A percentile compares a stretch with the other conserved stretches of the same genome.
phyloP scores from a whole-genome alignment of 2,888 invertebrate species.

The Sialis fuliginosa region DNA sequence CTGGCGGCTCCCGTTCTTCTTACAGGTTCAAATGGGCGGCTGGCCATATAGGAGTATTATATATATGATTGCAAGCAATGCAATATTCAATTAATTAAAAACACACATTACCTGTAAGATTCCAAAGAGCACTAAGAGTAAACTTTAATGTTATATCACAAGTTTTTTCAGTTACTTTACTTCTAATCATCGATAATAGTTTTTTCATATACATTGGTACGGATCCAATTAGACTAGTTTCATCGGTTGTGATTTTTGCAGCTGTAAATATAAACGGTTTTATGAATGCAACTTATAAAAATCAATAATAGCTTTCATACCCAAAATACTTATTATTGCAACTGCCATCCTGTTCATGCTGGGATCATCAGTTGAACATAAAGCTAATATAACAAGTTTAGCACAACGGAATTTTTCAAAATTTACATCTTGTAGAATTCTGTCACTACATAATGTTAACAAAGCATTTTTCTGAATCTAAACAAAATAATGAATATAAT shows the following conservation, averaged over 20 bases:
- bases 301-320: slow-evolving; percentile 10
- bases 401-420: slow-evolving; percentile 48
- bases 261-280: slow-evolving; percentile 15
- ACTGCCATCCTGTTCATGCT: slow-evolving; percentile 62
- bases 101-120: slow-evolving; percentile 36
- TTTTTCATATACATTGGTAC: slow-evolving; percentile 49
- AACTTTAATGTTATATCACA: slow-evolving; percentile 57
- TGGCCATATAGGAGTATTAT: no score
- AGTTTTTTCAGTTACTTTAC: slow-evolving; percentile 28
- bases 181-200: slow-evolving; percentile 41
- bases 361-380: slow-evolving; percentile 47
- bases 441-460: slow-evolving; percentile 54
- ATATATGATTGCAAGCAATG: no score
- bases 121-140: slow-evolving; percentile 60
- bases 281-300: background rate
- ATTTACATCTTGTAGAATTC: slow-evolving; percentile 52
- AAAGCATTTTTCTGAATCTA: slow-evolving; percentile 54
- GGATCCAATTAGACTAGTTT: slow-evolving; percentile 47
- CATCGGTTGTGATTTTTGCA: slow-evolving; percentile 42
- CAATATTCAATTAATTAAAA: no score
- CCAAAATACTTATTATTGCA: slow-evolving; percentile 60
- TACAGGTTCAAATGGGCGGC: no score
- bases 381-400: slow-evolving; percentile 48
- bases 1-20: no score
- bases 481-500: slow-evolving; percentile 7